Percentiles rank a stretch among this genome's conserved stretches.
phyloP scores from a whole-genome alignment of 2,113 vertebrate genomes.

The Mystacornis crossleyi region DNA sequence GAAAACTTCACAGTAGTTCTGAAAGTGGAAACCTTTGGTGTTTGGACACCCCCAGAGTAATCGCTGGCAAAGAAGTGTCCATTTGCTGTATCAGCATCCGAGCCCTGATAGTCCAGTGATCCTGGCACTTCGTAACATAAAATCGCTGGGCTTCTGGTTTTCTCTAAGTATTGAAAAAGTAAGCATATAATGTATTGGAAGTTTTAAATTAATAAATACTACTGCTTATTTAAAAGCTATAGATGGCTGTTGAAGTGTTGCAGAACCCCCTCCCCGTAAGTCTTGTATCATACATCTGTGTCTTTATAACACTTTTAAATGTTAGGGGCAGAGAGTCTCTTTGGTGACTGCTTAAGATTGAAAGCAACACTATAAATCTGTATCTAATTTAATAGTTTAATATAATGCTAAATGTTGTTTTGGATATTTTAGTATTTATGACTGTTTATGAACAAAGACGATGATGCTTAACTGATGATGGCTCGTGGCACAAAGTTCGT shows the following conservation, averaged over 20 bases:
- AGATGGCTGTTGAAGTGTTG: background rate
- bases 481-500: background rate
- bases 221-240: background rate
- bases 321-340: background rate
- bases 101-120: background rate
- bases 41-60: background rate
- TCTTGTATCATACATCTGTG: background rate
- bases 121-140: background rate
- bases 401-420: background rate
- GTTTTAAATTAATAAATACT: background rate
- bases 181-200: background rate
- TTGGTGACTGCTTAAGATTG: background rate
- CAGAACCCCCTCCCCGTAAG: background rate
- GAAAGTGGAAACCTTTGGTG: background rate
- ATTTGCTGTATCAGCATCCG: too few species aligned
- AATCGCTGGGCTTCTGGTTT: background rate
- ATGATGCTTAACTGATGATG: background rate
- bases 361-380: background rate
- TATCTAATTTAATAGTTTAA: background rate
- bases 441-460: background rate
- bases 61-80: background rate
- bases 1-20: background rate
- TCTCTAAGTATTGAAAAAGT: background rate
- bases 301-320: background rate
- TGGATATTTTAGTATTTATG: background rate